Percentiles rank a stretch among this genome's conserved stretches.
Conservation (phyloP, 2,888 invertebrate genomes). For the Xestia c-nigrum region DNA sequence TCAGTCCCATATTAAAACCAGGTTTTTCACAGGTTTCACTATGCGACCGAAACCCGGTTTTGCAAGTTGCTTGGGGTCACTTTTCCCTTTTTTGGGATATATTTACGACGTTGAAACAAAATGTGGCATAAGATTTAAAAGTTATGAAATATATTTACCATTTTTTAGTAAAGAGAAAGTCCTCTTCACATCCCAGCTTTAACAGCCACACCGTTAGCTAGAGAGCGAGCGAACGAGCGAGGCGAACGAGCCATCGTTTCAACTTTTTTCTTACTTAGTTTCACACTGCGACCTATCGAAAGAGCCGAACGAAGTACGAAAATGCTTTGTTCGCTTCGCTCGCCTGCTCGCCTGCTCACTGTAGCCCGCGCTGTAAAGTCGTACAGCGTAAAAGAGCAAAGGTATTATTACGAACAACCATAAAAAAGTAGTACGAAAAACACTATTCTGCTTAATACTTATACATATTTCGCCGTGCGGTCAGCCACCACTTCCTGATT, state of each 20-base stretch:
- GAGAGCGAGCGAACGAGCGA: too few relatives aligned
- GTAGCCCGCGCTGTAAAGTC: too few relatives aligned
- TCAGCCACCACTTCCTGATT: conserved; percentile 44
- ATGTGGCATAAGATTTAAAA: neutral
- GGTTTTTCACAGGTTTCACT: too few relatives aligned
- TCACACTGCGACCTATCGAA: too few relatives aligned
- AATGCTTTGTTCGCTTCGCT: too few relatives aligned
- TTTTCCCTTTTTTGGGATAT: neutral
- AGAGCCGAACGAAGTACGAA: too few relatives aligned
- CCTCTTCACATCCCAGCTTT: neutral
- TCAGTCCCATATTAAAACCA: too few relatives aligned
- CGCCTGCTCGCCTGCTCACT: neutral
- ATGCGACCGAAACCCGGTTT: too few relatives aligned
- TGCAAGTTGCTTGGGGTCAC: neutral
- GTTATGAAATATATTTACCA: too few relatives aligned
- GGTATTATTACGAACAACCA: neutral
- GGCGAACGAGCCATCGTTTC: too few relatives aligned
- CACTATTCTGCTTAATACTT: neutral
- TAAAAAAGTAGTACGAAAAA: conserved; percentile 10
- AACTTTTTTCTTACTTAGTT: too few relatives aligned
- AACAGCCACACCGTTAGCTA: too few relatives aligned
- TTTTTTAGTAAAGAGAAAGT: neutral
- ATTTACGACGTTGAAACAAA: neutral
- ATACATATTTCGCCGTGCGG: conserved; percentile 5
- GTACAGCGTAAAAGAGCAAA: neutral